Conservation (phyloP, 2,797 vertebrate genomes). For the Acanthornis magna region DNA sequence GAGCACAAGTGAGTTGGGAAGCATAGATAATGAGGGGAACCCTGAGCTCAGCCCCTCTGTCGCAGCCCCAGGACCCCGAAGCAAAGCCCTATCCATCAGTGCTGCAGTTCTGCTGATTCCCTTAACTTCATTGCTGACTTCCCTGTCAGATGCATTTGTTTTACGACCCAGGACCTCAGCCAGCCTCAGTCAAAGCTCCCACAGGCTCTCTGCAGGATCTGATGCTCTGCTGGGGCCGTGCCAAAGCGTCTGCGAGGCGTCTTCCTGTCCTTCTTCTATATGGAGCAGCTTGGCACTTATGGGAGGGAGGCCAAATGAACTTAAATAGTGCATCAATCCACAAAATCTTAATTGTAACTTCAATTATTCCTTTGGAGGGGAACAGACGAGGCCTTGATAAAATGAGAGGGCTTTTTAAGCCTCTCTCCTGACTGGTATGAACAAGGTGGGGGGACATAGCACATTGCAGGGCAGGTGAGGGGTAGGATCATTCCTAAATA, state of each 20-base stretch:
- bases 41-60: fast-evolving
- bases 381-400: not conserved
- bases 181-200: conserved; percentile 49
- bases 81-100: not conserved
- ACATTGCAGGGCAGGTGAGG: not conserved
- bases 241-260: conserved; percentile 62
- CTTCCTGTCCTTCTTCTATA: conserved; percentile 21
- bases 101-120: conserved; percentile 11
- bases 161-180: conserved; percentile 34
- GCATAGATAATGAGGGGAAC: fast-evolving
- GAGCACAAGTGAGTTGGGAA: not conserved
- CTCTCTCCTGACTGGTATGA: not conserved
- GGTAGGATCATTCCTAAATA: not conserved
- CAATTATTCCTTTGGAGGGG: not conserved
- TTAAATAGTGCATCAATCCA: not conserved
- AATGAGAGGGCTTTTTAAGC: not conserved
- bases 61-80: not conserved
- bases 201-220: conserved; percentile 28
- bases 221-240: conserved; percentile 57
- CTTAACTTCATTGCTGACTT: not conserved
- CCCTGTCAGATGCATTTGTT: conserved; percentile 57
- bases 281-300: not conserved
- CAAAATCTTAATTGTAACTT: not conserved
- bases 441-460: not conserved
- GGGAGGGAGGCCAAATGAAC: conserved; percentile 40